Conservation (phyloP, 2,888 invertebrate species). For the Cybosia mesomella region DNA sequence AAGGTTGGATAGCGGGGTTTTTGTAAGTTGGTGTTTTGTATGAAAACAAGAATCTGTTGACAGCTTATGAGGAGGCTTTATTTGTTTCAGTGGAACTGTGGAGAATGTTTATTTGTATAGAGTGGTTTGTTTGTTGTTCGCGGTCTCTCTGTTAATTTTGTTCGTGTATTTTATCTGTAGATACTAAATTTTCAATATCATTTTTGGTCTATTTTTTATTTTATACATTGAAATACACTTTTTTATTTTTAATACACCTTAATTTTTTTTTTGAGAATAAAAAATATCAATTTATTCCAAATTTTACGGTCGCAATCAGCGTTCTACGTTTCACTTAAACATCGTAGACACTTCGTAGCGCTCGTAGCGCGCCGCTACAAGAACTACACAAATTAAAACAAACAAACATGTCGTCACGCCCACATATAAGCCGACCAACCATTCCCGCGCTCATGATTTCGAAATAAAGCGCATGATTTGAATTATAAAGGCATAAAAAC, state of each 20-base stretch:
- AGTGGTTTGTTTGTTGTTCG: constrained; percentile 34
- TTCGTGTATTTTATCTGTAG: constrained; percentile 18
- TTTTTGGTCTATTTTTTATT: background rate
- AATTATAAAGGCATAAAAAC: constrained; percentile 62
- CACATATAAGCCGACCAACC: constrained; percentile 16
- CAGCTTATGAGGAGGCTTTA: constrained; percentile 76
- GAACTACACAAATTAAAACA: constrained; percentile 33
- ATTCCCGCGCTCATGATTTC: constrained; percentile 32
- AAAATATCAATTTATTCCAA: background rate
- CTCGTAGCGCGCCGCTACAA: constrained; percentile 57
- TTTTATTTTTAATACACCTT: too few species aligned
- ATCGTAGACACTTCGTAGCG: constrained; percentile 50
- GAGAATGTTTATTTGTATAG: constrained; percentile 39
- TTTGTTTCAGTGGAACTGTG: constrained; percentile 59
- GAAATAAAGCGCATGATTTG: constrained; percentile 57
- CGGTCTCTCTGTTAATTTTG: constrained; percentile 28
- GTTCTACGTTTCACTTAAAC: background rate
- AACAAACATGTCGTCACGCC: constrained; percentile 23
- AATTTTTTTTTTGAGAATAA: background rate
- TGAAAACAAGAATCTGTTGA: constrained; percentile 66
- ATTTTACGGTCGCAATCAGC: background rate
- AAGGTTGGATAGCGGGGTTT: constrained; percentile 37
- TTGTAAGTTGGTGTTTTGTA: constrained; percentile 36
- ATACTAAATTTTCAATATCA: background rate
- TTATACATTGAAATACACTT: background rate